Percentiles rank a stretch among this genome's conserved stretches.
phyloP scores from a whole-genome alignment of 92 coral and sea anemone genomes.

The Phenganax subtilis region DNA sequence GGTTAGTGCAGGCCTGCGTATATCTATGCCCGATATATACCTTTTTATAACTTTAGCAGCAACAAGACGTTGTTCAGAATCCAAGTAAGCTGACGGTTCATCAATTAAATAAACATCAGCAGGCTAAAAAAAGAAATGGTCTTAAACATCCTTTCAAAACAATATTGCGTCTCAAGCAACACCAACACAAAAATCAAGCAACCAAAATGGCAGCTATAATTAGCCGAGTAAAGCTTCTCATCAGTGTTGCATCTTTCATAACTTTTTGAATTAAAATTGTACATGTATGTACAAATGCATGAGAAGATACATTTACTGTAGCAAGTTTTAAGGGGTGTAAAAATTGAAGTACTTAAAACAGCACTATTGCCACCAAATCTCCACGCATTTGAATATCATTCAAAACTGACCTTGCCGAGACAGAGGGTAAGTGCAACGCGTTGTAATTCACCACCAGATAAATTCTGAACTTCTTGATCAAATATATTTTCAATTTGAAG shows the following conservation, averaged over 20 bases:
- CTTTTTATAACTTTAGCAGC: constrained; percentile 98
- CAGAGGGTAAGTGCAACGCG: constrained; percentile 94
- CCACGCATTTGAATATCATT: not conserved
- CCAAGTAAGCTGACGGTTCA: constrained; percentile 96
- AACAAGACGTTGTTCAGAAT: constrained; percentile 96
- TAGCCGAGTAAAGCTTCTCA: no score
- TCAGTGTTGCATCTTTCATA: no score
- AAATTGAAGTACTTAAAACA: not conserved
- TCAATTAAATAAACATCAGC: constrained; percentile 94
- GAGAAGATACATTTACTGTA: no score
- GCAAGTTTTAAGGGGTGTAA: not conserved
- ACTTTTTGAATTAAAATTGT: no score
- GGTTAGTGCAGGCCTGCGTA: no score
- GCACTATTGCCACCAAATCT: not conserved
- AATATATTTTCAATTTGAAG: constrained; percentile 76
- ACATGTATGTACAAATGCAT: no score
- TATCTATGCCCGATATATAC: constrained; percentile 34
- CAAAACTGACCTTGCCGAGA: constrained; percentile 79
- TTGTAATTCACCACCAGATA: constrained; percentile 99
- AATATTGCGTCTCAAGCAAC: no score
- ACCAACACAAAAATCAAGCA: no score
- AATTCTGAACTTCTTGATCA: constrained; percentile 96
- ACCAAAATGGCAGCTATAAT: no score
- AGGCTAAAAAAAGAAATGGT: constrained; percentile 54
- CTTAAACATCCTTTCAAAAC: not conserved